Base-by-base conservation (phyloP, 2,797 vertebrate species). In the Cyclopterus lumpus region DNA sequence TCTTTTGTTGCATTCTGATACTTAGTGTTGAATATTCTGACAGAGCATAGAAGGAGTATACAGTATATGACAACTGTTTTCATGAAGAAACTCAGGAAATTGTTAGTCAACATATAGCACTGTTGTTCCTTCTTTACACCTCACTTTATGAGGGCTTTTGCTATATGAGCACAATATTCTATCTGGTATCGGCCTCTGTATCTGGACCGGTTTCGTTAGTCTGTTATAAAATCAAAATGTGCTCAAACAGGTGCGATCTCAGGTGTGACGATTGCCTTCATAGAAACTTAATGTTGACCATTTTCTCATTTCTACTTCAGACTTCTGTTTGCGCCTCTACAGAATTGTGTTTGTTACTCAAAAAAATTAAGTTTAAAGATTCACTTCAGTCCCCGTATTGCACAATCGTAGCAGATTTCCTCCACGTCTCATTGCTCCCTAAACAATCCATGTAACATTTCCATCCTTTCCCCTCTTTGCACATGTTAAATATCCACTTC, bases 1-100 rank as follows among this genome's bases (percentile, higher is more conserved):
- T 81, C 44, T 89, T 96, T 94, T 95, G 92, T 94, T 91, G 93
- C 95, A 95, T 95, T 96, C 94, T 94, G 86, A 95, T 95, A 88
- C 91, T 83, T 92, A 92, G 90, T 94, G 93, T 82, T 89, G n/a
- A 85, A 70, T 62, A 54, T 79, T 71, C 54, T 69, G 8, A 74
- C 42, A 67, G 64, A 79, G 82, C 69, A 86, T 80, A 46, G 75
- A 24, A 80, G 58, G 63, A 86, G 80, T 85, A 75, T 85, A 68
- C 74, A 87, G 82, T n/a, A n/a, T n/a, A n/a, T n/a, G 67, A 76
- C 72, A 80, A 89, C 80, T 93, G 86, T 91, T 87, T 93, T 92
- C 62, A 86, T 91, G 89, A 40, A 40, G 2, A 12, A 40, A 40
- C 38, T 40, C 36, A 11, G 38, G 10, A 11, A 9, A 38, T 38